These are phyloP conservation scores for Rallus limicola DNA, from an alignment of 2,113 vertebrate genomes.

Conservation along the genomic window DNA sequence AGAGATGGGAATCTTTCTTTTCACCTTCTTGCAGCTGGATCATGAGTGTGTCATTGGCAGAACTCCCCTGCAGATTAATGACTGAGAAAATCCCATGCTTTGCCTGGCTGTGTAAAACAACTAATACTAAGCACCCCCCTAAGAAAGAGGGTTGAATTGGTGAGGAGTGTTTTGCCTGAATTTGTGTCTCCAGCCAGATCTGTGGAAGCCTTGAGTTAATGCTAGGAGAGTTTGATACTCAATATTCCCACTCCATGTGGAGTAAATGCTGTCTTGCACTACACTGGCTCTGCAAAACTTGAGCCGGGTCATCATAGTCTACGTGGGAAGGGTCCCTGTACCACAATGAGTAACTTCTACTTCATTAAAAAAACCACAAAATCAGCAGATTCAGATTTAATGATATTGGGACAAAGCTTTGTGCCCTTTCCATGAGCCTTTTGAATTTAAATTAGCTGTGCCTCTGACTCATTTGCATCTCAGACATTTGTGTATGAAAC, in stretches of 20 bases:
- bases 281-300: neutral
- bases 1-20: neutral
- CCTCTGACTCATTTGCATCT: neutral
- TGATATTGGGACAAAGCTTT: neutral
- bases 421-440: neutral
- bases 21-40: neutral
- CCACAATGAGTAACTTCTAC: neutral
- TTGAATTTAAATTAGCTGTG: neutral
- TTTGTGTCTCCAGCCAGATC: neutral
- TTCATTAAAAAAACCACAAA: neutral
- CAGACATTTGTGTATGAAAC: neutral
- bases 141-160: neutral
- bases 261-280: neutral
- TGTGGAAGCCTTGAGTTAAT: neutral
- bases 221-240: neutral
- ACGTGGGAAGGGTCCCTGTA: neutral
- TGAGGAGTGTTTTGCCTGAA: neutral
- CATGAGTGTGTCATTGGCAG: neutral
- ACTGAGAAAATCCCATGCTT: neutral
- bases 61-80: neutral
- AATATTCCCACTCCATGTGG: fast-evolving
- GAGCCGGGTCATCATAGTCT: neutral
- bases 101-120: neutral
- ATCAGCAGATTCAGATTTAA: neutral
- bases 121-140: neutral